Percentiles rank a stretch among this genome's conserved stretches.
Evolutionary conservation across 1,140 invertebrate species (phyloP).

Genomic region (Danaus plexippus): DNA sequence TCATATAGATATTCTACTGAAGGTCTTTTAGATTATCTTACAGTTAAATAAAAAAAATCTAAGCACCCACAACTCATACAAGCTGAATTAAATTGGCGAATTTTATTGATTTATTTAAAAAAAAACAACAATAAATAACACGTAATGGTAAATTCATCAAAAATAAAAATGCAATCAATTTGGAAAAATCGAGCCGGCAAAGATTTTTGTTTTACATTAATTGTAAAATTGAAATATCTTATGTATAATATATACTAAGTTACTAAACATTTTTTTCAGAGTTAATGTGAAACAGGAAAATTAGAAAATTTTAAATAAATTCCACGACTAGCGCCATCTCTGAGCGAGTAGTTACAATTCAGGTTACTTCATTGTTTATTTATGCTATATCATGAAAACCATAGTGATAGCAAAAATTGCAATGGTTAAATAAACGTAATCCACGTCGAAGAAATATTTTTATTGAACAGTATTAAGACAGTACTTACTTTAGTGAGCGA

Average conservation of each 20-base stretch:
- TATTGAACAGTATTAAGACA: too few species aligned
- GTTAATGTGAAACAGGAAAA: conserved; percentile 1
- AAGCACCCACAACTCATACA: conserved; percentile 7
- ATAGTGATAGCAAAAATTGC: conserved; percentile 3
- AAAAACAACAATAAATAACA: background rate
- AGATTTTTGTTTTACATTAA: too few species aligned
- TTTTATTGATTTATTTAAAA: conserved; percentile 3
- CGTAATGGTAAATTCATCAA: too few species aligned
- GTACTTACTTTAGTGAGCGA: too few species aligned
- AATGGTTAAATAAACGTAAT: background rate
- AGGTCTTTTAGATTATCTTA: conserved; percentile 52
- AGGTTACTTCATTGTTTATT: conserved; percentile 21
- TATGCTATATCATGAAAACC: conserved; percentile 9
- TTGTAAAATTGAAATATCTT: too few species aligned
- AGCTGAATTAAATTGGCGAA: conserved; percentile 5
- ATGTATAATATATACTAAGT: too few species aligned
- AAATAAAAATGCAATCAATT: too few species aligned
- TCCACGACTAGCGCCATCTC: conserved; percentile 42
- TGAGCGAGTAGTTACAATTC: conserved; percentile 33
- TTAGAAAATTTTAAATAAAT: background rate
- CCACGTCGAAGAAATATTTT: too few species aligned
- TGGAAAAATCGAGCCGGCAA: too few species aligned
- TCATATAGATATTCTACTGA: conserved; percentile 52
- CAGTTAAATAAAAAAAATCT: conserved; percentile 1
- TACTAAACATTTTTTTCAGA: too few species aligned